A percentile compares a stretch with the other conserved stretches of the same genome.
phyloP scores from a whole-genome alignment of 2,797 vertebrate species.

The Chromis chromis region DNA sequence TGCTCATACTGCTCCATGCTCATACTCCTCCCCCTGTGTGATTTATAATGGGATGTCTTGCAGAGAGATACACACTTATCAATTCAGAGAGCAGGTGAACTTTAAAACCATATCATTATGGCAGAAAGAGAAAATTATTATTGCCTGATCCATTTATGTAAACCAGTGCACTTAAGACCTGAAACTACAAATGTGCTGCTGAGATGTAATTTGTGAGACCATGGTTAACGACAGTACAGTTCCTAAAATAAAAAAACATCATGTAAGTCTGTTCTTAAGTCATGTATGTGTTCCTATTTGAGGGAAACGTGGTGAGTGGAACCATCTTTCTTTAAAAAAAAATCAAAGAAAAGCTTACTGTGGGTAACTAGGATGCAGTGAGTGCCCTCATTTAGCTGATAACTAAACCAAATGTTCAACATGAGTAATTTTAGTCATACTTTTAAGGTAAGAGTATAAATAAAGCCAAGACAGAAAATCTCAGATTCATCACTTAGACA shows the following conservation, averaged over 20 bases:
- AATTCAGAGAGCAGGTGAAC: constrained; percentile 43
- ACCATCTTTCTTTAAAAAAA: constrained; percentile 6
- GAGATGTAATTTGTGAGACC: constrained; percentile 17
- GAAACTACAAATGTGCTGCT: constrained; percentile 16
- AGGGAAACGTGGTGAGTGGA: neutral
- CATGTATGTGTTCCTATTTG: constrained; percentile 1
- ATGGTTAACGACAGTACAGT: neutral
- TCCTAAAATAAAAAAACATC: neutral
- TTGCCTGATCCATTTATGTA: constrained; percentile 30
- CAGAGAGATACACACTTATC: constrained; percentile 35
- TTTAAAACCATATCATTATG: constrained; percentile 33
- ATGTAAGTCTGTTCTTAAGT: neutral
- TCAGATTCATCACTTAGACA: neutral
- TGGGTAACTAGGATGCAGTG: neutral
- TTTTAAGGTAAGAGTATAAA: neutral
- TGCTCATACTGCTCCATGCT: constrained; percentile 30
- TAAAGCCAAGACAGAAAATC: neutral
- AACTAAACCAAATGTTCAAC: constrained; percentile 7
- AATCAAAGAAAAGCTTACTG: constrained; percentile 1
- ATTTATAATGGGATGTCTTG: constrained; percentile 45
- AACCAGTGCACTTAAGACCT: constrained; percentile 23
- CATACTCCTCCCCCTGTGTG: constrained; percentile 21
- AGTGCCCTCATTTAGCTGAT: constrained; percentile 8
- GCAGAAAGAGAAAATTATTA: constrained; percentile 44
- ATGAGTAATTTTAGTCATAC: constrained; percentile 7